Percentiles rank a stretch among this genome's conserved stretches.
Conservation (phyloP, 2,888 invertebrate genomes). For the Stenurella melanura region DNA sequence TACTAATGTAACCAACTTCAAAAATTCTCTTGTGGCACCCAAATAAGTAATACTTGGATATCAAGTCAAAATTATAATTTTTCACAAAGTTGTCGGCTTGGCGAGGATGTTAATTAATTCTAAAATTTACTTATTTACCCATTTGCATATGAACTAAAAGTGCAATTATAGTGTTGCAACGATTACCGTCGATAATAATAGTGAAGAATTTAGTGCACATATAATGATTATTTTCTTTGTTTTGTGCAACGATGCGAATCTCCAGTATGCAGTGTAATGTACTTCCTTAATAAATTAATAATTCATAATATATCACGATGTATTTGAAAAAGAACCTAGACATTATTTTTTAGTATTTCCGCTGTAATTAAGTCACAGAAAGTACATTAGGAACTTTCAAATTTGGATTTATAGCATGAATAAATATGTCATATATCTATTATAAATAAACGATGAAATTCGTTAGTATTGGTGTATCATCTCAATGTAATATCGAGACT, state of each 20-base stretch:
- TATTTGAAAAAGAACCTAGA: not conserved
- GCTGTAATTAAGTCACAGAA: conserved; percentile 8
- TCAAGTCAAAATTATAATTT: too few relatives aligned
- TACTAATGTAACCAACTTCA: too few relatives aligned
- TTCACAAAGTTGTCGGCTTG: too few relatives aligned
- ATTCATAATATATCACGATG: conserved; percentile 19
- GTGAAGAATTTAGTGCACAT: conserved; percentile 17
- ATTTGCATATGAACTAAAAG: not conserved
- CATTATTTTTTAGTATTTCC: conserved; percentile 22
- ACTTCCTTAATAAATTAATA: conserved; percentile 13
- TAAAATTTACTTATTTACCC: too few relatives aligned
- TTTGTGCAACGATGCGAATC: conserved; percentile 4
- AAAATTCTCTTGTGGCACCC: too few relatives aligned
- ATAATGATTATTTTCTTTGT: conserved; percentile 27
- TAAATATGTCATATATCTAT: too few relatives aligned
- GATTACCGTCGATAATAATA: not conserved
- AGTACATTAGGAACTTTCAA: conserved; percentile 2
- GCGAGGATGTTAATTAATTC: too few relatives aligned
- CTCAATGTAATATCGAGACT: too few relatives aligned
- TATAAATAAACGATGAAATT: too few relatives aligned
- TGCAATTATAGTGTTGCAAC: not conserved
- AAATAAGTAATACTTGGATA: too few relatives aligned
- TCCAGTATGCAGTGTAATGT: not conserved
- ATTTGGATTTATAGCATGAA: not conserved
- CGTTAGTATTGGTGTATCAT: too few relatives aligned